Evolutionary conservation across 2,797 vertebrate genomes (phyloP), one percentile per base, ranked within the genome.

Genomic region (Malacoctenus gilli): DNA sequence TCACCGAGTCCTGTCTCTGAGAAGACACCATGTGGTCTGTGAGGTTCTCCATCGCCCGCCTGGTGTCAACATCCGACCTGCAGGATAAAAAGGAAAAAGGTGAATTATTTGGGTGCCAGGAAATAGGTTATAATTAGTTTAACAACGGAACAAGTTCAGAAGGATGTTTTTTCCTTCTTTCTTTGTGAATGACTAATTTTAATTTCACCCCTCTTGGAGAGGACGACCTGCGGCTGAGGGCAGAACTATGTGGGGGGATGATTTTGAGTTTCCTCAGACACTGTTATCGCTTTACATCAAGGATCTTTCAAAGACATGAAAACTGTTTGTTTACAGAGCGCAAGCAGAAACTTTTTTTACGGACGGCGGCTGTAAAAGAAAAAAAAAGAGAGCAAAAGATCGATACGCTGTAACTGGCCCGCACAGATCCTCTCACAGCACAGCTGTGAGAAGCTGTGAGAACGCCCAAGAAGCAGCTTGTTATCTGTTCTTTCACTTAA

Each of bases 11-110:
- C 72, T 92, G 92, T 62, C 79, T 92, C 70, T 91, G 92, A 13
- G 91, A 86, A 57, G 92, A 74, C 6, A 81, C 75, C 63, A 95
- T 50, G 57, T 93, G 92, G 37, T 87, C 91, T 16, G 91, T 87
- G 65, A 98, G 81, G 63, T 86, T 91, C 80, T 94, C 92, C 83
- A 98, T 85, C 41, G 90, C 91, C 68, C 77, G 91, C 72, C 90
- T 94, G 58, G 92, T 95, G 85, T 95, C 94, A 38, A 93, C 91
- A 81, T 98, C 95, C 14, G 85, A 89, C 85, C 96, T 98, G 28
- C 40, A 9, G 8, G 30, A 11, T 8, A 4, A 11, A 44, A 60
- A n/a, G n/a, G n/a, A n/a, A n/a, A n/a, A n/a, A n/a, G n/a, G n/a
- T n/a, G n/a, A n/a, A n/a, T n/a, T n/a, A n/a, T n/a, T n/a, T n/a